A percentile compares a stretch with the other conserved stretches of the same genome.
These are phyloP conservation scores for Graptemys geographica DNA, from an alignment of 2,797 vertebrate species.

Conservation along the genomic window DNA sequence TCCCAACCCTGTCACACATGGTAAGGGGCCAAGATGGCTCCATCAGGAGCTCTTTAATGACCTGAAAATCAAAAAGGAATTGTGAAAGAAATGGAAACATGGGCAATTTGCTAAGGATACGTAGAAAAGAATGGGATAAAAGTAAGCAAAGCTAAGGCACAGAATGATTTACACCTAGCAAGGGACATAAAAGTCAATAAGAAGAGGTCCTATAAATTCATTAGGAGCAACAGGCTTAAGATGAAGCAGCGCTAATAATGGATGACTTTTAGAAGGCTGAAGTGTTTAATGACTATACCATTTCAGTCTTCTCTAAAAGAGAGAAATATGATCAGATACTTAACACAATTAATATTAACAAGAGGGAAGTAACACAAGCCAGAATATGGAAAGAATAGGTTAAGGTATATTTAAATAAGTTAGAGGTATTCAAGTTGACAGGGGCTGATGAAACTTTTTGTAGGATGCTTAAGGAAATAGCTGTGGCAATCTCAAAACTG, in stretches of 20 bases:
- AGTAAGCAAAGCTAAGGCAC: background rate
- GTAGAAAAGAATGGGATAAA: background rate
- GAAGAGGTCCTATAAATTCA: background rate
- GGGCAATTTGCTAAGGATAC: background rate
- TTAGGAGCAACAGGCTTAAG: background rate
- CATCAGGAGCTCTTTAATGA: background rate
- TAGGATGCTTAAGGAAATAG: background rate
- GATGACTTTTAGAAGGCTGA: background rate
- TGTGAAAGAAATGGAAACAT: background rate
- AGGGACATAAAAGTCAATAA: too few relatives aligned
- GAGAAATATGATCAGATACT: background rate
- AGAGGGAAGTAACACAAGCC: background rate
- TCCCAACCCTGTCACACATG: background rate
- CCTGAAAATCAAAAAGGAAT: background rate
- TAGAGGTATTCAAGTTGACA: background rate
- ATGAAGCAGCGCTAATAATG: background rate
- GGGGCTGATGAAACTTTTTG: background rate
- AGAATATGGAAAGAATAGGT: background rate
- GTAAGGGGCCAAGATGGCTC: background rate
- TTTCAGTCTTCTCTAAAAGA: background rate
- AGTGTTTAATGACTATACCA: background rate
- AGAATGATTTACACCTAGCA: background rate
- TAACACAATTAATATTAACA: background rate
- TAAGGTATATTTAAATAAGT: background rate
- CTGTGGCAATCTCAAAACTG: background rate